phyloP scores from a whole-genome alignment of 64 coral and sea anemone genomes.

The Hydrozoanthus tunicans region DNA sequence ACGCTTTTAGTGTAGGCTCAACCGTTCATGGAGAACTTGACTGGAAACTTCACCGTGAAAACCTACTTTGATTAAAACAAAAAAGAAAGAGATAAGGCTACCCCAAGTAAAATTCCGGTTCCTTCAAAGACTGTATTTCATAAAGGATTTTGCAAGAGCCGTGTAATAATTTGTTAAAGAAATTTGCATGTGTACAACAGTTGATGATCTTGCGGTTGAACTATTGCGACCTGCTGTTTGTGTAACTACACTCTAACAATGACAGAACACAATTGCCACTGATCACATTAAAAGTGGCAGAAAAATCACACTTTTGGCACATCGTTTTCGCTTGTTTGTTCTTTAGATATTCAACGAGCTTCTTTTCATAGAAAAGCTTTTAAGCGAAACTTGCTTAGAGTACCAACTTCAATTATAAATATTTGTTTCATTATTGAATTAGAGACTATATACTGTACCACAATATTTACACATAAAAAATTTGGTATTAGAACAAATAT shows the following conservation, averaged over 20 bases:
- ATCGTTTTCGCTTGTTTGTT: not conserved
- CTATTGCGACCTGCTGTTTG: too few species aligned
- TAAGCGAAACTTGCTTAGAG: not conserved
- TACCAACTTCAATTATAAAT: not conserved
- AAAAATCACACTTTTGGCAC: not conserved
- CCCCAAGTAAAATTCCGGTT: not conserved
- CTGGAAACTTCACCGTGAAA: too few species aligned
- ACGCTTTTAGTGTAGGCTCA: not conserved
- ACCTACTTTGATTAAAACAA: too few species aligned
- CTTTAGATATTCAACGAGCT: not conserved
- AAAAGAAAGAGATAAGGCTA: not conserved
- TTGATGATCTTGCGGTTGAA: not conserved
- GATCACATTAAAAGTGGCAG: conserved; percentile 4
- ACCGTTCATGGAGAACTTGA: too few species aligned
- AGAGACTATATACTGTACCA: not conserved
- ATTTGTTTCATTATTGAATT: not conserved
- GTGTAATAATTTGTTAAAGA: not conserved
- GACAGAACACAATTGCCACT: not conserved
- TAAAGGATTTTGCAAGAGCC: not conserved
- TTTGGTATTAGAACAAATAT: too few species aligned
- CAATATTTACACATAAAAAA: too few species aligned
- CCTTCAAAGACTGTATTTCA: not conserved
- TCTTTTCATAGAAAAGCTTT: not conserved
- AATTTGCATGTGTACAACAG: conserved; percentile 33
- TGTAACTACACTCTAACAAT: not conserved